Percentiles rank a stretch among this genome's conserved stretches.
Conservation (phyloP, 2,113 vertebrate genomes). For the Sylvilagus bachmani region DNA sequence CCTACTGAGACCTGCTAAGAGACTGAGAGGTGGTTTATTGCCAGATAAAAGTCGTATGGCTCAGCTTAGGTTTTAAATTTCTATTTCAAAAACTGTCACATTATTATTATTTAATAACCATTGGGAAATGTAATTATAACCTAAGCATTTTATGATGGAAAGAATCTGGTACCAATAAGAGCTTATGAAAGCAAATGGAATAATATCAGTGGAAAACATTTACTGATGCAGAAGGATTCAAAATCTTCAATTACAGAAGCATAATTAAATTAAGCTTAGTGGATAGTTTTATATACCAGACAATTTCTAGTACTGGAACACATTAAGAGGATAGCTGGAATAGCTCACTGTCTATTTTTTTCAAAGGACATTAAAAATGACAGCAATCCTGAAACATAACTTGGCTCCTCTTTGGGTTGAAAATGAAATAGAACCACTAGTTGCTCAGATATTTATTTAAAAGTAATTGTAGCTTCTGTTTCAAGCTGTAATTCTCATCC, state of each 20-base stretch:
- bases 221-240: constrained; percentile 24
- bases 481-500: constrained; percentile 7
- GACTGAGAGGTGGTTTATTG: background rate
- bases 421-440: constrained; percentile 56
- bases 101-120: constrained; percentile 64
- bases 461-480: constrained; percentile 59
- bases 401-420: constrained; percentile 50
- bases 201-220: constrained; percentile 53
- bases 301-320: constrained; percentile 64
- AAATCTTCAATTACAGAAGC: constrained; percentile 39
- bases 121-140: constrained; percentile 65
- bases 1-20: background rate
- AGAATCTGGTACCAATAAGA: constrained; percentile 54
- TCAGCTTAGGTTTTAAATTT: constrained; percentile 30
- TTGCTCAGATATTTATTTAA: constrained; percentile 57
- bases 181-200: constrained; percentile 56
- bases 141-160: constrained; percentile 58
- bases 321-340: constrained; percentile 54
- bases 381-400: constrained; percentile 53
- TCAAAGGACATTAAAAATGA: constrained; percentile 70
- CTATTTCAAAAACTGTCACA: constrained; percentile 29
- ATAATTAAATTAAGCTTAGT: constrained; percentile 59
- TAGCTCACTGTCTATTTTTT: constrained; percentile 54
- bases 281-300: constrained; percentile 30
- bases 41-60: constrained; percentile 23